Percentiles rank a stretch among this genome's conserved stretches.
These are phyloP conservation scores for Schizothorax lantsangensis DNA, from an alignment of 2,797 vertebrate species.

Conservation along the genomic window DNA sequence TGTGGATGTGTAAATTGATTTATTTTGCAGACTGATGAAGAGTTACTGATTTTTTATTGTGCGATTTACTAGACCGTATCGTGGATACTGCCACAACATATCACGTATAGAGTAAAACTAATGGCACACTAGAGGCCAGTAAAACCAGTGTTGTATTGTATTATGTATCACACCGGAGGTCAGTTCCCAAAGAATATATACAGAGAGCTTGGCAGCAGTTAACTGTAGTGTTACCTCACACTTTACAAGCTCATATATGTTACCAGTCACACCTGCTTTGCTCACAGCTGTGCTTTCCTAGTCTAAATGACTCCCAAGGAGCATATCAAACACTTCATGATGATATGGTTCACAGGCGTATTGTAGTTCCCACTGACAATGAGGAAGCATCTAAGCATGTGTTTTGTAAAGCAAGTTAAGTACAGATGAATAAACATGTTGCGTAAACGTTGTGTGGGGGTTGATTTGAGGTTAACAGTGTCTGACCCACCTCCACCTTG, in stretches of 20 bases:
- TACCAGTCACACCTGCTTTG: conserved; percentile 47
- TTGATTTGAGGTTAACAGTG: neutral
- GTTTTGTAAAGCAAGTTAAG: conserved; percentile 17
- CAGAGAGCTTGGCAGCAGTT: conserved; percentile 32
- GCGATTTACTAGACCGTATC: conserved; percentile 16
- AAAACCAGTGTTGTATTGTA: conserved; percentile 17
- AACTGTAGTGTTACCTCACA: conserved; percentile 31
- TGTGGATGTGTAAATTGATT: neutral
- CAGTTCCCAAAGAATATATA: conserved; percentile 12
- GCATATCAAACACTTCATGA: conserved; percentile 45
- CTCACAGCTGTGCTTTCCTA: conserved; percentile 45
- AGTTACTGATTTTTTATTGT: neutral
- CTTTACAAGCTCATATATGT: conserved; percentile 37
- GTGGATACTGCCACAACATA: conserved; percentile 19
- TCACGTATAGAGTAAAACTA: neutral
- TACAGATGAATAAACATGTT: neutral
- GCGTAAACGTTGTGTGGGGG: neutral
- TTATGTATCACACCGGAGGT: conserved; percentile 10
- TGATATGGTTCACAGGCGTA: conserved; percentile 16
- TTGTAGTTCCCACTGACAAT: conserved; percentile 34
- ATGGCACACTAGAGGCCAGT: conserved; percentile 20
- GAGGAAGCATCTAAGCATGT: conserved; percentile 22
- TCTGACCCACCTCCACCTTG: conserved; percentile 84
- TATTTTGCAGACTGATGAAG: conserved; percentile 10
- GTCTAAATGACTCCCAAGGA: conserved; percentile 40